phyloP scores from a whole-genome alignment of 2,888 invertebrate genomes.

The Mythimna ferrago region DNA sequence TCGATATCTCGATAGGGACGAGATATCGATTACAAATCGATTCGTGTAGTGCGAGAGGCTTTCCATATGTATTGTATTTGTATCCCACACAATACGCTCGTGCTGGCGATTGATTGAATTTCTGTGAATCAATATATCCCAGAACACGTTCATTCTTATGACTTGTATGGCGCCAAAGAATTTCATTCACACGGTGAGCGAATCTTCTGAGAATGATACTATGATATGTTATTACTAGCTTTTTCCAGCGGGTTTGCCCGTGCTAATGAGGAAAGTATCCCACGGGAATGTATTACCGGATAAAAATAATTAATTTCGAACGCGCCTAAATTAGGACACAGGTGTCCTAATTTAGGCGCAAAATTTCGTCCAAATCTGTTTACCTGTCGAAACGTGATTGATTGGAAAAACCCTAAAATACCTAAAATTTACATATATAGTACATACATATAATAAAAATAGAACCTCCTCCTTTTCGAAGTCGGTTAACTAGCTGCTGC shows the following conservation, averaged over 20 bases:
- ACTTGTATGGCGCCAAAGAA: slow-evolving; percentile 36
- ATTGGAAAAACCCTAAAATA: too few relatives aligned
- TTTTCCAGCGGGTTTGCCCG: neutral
- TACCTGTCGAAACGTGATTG: too few relatives aligned
- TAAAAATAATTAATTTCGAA: neutral
- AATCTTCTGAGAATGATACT: slow-evolving; percentile 32
- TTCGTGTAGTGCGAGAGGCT: neutral
- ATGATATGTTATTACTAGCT: neutral
- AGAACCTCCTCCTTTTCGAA: too few relatives aligned
- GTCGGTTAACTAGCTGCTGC: too few relatives aligned
- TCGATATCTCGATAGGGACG: too few relatives aligned
- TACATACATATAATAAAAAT: too few relatives aligned
- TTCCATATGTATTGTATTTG: neutral
- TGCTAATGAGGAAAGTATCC: neutral
- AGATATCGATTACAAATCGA: slow-evolving; percentile 6
- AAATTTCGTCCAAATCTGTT: too few relatives aligned
- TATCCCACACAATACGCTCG: slow-evolving; percentile 8
- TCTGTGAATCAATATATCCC: slow-evolving; percentile 44
- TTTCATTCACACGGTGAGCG: slow-evolving; percentile 42
- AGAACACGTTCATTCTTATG: slow-evolving; percentile 45
- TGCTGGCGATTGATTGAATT: slow-evolving; percentile 26
- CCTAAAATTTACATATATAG: too few relatives aligned
- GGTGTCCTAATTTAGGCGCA: too few relatives aligned
- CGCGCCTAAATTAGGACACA: too few relatives aligned
- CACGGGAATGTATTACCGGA: neutral